phyloP scores from a whole-genome alignment of 64 coral and sea anemone species.

The Exaiptasia diaphana region DNA sequence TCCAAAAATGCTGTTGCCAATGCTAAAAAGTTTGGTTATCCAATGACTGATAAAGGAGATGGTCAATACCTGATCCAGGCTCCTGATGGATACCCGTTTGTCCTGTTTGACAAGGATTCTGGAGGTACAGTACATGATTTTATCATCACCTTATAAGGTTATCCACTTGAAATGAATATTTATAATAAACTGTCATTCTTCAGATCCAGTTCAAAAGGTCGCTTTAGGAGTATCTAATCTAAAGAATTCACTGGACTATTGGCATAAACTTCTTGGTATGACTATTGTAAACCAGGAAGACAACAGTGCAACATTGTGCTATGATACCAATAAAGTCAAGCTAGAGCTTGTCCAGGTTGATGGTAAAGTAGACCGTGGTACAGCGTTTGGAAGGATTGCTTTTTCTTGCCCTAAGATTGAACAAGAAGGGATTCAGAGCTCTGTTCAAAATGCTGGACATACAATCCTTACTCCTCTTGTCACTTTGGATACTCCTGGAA shows the following conservation, averaged over 20 bases:
- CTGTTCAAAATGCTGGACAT: conserved; percentile 51
- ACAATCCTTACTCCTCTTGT: conserved; percentile 74
- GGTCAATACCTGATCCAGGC: conserved; percentile 59
- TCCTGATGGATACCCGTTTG: conserved; percentile 84
- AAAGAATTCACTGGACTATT: conserved; percentile 67
- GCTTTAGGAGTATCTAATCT: conserved; percentile 81
- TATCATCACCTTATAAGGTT: too few relatives aligned
- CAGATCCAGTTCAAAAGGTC: conserved; percentile 83
- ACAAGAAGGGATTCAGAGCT: conserved; percentile 59
- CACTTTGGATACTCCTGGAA: conserved; percentile 84
- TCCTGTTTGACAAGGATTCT: conserved; percentile 52
- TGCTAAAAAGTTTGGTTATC: conserved; percentile 49
- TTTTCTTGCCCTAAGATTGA: conserved; percentile 80
- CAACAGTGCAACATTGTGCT: conserved; percentile 58
- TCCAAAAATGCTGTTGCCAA: conserved; percentile 72
- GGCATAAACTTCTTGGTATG: conserved; percentile 77
- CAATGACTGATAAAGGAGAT: conserved; percentile 44
- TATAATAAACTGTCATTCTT: too few relatives aligned
- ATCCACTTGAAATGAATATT: too few relatives aligned
- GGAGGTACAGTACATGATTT: conserved; percentile 35
- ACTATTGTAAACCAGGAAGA: conserved; percentile 61
- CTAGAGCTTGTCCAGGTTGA: conserved; percentile 73
- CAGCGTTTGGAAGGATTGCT: conserved; percentile 95
- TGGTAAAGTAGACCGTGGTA: conserved; percentile 67
- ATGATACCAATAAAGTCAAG: conserved; percentile 69